phyloP scores from a whole-genome alignment of 2,888 invertebrate genomes.

The Coronaproctus castanopsis region DNA sequence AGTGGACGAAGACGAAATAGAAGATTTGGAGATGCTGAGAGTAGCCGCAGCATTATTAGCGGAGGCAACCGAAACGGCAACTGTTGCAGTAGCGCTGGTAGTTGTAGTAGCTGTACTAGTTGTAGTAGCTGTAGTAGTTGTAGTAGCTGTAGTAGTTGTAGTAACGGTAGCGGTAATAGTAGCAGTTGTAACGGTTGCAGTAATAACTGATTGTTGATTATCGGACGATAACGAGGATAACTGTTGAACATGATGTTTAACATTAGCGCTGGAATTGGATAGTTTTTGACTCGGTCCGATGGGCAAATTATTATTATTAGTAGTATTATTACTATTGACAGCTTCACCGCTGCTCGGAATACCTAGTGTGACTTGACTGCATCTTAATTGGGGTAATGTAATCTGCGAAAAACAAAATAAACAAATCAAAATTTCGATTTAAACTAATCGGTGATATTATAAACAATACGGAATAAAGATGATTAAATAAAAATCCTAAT shows the following conservation, averaged over 20 bases:
- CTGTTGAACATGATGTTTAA: too few species aligned
- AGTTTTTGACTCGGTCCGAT: background rate
- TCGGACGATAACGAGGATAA: background rate
- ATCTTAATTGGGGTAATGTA: slow-evolving; percentile 10
- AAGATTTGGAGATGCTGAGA: background rate
- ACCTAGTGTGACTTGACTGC: slow-evolving; percentile 8
- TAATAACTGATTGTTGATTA: background rate
- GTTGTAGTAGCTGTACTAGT: too few species aligned
- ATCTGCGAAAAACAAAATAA: slow-evolving; percentile 2
- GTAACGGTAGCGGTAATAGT: too few species aligned
- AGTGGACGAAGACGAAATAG: background rate
- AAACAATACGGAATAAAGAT: too few species aligned
- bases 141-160: too few species aligned
- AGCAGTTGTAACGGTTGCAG: background rate
- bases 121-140: too few species aligned
- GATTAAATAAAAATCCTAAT: too few species aligned
- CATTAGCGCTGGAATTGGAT: background rate
- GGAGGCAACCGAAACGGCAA: too few species aligned
- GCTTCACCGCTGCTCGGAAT: background rate
- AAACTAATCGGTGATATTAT: too few species aligned
- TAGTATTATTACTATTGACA: background rate
- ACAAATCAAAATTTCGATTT: background rate
- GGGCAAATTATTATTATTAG: background rate
- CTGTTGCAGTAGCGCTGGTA: too few species aligned
- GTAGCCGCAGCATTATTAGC: too few species aligned